Base-by-base conservation (phyloP, 2,797 vertebrate species). In the Chloroceryle amazona region DNA sequence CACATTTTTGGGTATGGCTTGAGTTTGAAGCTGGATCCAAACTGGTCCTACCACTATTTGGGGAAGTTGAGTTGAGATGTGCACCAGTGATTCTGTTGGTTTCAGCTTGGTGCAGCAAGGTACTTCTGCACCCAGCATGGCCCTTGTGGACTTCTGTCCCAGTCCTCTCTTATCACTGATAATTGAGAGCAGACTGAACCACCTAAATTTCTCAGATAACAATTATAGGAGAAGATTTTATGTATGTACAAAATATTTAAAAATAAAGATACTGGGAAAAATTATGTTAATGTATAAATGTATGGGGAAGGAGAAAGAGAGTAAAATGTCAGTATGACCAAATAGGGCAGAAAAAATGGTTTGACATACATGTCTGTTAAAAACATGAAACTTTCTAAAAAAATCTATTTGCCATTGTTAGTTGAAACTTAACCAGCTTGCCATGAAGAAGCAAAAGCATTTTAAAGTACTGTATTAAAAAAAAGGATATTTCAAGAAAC, bases 131-230 rank as follows among this genome's bases (percentile, higher is more conserved):
- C 17, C 25, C n/a, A 25, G 13, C 22, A 4, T 3, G 4, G n/a
- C 29, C 20, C 4, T 0, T 23, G 13, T 20, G 16, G 19, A 41
- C 20, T 16, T 37, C 16, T 37, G 23, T 42, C n/a, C 19, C 28
- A 42, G 35, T 33, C 28, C 28, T 63, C n/a, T 55, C 17, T 22
- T 15, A 0, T 3, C 0, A 0, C 11, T 35, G 11, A 3, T 84
- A 19, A 5, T 4, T 29, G 22, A 3, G 16, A 20, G 20, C n/a
- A 46, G 22, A 13, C 10, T 22, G 41, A 25, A 25, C 60, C 6
- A 5, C 4, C 9, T 26, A 7, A 35, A 37, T 71, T 18, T 52
- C 6, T 74, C 31, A 39, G 16, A 10, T 44, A 39, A 78, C 19
- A 57, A 51, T 6, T 37, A 3, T 11, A 31, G 66, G 51, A 79